phyloP scores from a whole-genome alignment of 1,140 invertebrate genomes.

The Mizuhopecten yessoensis region DNA sequence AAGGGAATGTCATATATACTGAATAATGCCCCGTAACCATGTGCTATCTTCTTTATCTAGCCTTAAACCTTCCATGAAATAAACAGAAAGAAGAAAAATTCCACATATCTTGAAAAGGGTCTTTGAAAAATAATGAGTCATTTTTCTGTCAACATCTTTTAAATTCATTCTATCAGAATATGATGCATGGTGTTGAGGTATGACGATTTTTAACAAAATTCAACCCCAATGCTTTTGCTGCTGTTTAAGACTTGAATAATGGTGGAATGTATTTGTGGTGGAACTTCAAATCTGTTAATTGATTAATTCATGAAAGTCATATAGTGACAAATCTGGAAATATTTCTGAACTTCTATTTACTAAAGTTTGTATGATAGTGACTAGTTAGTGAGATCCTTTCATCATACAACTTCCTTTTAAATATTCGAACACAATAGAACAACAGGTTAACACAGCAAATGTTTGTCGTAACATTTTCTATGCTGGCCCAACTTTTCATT shows the following conservation, averaged over 20 bases:
- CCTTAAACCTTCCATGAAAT: not conserved
- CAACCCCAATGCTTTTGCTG: not conserved
- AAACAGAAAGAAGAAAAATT: not conserved
- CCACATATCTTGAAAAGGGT: not conserved
- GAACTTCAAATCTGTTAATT: not conserved
- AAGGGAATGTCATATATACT: not conserved
- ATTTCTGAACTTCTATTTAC: not conserved
- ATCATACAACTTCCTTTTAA: not conserved
- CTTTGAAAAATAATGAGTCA: not conserved
- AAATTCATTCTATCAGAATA: not conserved
- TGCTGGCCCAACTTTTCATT: not conserved
- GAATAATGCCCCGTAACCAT: not conserved
- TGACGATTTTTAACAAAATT: not conserved
- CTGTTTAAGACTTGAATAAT: not conserved
- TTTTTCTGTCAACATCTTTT: no score
- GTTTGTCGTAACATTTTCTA: not conserved
- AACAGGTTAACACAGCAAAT: not conserved
- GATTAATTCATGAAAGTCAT: conserved; percentile 13
- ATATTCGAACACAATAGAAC: not conserved
- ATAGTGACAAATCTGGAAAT: not conserved
- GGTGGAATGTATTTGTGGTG: conserved; percentile 2
- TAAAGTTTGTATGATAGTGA: not conserved
- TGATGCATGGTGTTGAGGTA: not conserved
- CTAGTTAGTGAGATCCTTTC: not conserved
- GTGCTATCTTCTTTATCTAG: not conserved